A percentile compares a stretch with the other conserved stretches of the same genome.
These are phyloP conservation scores for Gallinago media DNA, from an alignment of 2,113 vertebrate species.

Conservation along the genomic window DNA sequence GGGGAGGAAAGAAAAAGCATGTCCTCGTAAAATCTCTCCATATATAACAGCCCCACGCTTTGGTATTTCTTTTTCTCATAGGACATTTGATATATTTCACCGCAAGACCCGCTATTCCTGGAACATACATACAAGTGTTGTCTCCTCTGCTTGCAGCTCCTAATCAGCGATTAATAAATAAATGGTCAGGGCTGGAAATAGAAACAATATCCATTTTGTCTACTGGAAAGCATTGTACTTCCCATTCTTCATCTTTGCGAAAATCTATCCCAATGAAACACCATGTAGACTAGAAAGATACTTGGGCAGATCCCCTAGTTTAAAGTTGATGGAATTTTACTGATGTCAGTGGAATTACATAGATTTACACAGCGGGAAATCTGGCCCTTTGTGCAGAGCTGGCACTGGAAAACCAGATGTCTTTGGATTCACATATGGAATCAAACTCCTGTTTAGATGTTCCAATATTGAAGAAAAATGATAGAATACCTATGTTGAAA, in stretches of 20 bases:
- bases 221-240: background rate
- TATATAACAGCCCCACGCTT: background rate
- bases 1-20: background rate
- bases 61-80: background rate
- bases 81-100: background rate
- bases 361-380: background rate
- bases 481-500: background rate
- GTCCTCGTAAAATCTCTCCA: background rate
- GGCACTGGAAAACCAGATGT: background rate
- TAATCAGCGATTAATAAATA: background rate
- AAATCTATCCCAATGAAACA: background rate
- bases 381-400: background rate
- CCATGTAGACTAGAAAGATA: accelerated
- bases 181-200: background rate
- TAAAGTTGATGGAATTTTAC: background rate
- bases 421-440: background rate
- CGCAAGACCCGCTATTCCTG: background rate
- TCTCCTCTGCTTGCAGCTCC: background rate
- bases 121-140: background rate
- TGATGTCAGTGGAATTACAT: background rate
- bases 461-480: background rate
- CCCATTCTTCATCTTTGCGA: background rate
- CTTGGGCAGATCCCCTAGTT: background rate
- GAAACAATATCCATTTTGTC: background rate
- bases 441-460: background rate